Base-by-base conservation (phyloP, 2,797 vertebrate genomes). In the Lycodopsis pacificus region DNA sequence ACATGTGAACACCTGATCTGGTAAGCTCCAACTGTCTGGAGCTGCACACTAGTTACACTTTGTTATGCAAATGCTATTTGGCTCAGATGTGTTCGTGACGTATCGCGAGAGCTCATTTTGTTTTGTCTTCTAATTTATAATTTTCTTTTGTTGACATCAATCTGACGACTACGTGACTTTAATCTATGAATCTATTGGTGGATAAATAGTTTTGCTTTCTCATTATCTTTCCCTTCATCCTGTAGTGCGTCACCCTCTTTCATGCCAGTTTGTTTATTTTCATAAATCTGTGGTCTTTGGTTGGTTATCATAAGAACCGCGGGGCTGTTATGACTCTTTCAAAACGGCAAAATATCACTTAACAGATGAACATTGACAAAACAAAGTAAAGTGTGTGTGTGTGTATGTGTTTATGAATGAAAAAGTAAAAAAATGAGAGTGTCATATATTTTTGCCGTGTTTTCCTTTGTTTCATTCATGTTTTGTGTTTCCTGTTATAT, bases 331-430 rank as follows among this genome's bases (percentile, higher is more conserved):
- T 14, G 8, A 46, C 42, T 34, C 20, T 58, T 66, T 57, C 36
- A 51, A 62, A 78, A 40, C 25, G 13, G 30, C 20, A 70, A 74
- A 74, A 74, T 42, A 65, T 25, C n/a, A 42, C 14, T 9, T 2
- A 67, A 38, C n/a, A 59, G n/a, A 27, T 51, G 44, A 76, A 54
- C 0, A 34, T 25, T 63, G 49, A 61, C 15, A 44, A 59, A 54
- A 22, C 3, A 0, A 25, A 40, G 12, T 13, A 14, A 1, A 14
- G 54, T 15, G 54, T 15, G 42, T 44, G 42, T 44, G 14, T 44
- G 42, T 44, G 42, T 44, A 5, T 44, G 42, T 44, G 42, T 44
- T 44, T 44, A 44, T 44, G 42, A 44, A 2, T 44, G 42, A 44
- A 44, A 44, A 5, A 44, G 36, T 36, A 36, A 2, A 15, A 14